These are phyloP conservation scores for Suncus etruscus DNA, from an alignment of 2,113 vertebrate genomes.

Conservation along the genomic window DNA sequence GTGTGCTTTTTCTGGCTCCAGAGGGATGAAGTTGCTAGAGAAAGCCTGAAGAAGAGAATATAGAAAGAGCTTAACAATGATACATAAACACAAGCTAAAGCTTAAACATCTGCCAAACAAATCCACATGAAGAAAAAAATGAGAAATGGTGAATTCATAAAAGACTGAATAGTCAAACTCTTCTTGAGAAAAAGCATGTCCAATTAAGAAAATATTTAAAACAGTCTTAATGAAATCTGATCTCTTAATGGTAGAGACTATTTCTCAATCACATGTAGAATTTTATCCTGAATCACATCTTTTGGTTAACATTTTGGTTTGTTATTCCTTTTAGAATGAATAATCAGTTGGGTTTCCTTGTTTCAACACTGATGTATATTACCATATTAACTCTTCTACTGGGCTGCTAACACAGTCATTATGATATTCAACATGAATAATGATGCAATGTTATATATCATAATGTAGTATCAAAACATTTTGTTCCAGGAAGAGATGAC, in stretches of 20 bases:
- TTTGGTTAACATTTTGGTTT: slow-evolving; percentile 10
- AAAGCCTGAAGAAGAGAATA: slow-evolving; percentile 30
- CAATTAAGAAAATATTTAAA: slow-evolving; percentile 4
- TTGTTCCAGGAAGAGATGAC: slow-evolving; percentile 28
- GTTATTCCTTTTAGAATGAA: slow-evolving; percentile 46
- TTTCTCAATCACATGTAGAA: slow-evolving; percentile 1
- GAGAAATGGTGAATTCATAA: slow-evolving; percentile 17
- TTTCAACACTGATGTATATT: not conserved
- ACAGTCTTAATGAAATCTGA: not conserved
- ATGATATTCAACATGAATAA: not conserved
- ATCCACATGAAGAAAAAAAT: not conserved
- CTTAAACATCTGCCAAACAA: slow-evolving; percentile 3
- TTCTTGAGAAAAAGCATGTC: slow-evolving; percentile 33
- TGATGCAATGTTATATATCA: slow-evolving; percentile 15
- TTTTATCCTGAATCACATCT: slow-evolving; percentile 23
- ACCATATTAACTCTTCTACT: not conserved
- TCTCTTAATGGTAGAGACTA: not conserved
- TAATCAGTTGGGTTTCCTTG: not conserved
- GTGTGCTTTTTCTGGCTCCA: slow-evolving; percentile 38
- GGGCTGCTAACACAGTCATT: not conserved
- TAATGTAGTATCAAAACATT: slow-evolving; percentile 13
- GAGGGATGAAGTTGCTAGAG: slow-evolving; percentile 1
- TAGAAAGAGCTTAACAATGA: slow-evolving; percentile 11
- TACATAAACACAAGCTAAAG: slow-evolving; percentile 22
- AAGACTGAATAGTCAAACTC: slow-evolving; percentile 3